A percentile compares a stretch with the other conserved stretches of the same genome.
Conservation (phyloP, 2,113 vertebrate species). For the Hippolais icterina region DNA sequence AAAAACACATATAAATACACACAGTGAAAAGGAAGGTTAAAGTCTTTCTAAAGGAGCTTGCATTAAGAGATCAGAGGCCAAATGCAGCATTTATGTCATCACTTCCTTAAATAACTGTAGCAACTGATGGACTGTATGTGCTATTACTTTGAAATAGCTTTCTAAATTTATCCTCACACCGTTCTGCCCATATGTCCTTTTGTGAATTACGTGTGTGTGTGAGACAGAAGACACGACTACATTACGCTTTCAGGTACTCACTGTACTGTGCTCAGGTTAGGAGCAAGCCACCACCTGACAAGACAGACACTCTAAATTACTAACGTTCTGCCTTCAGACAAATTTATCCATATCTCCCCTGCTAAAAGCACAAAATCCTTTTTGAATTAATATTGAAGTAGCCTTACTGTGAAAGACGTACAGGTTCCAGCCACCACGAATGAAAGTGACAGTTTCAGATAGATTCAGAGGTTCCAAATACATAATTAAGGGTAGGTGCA, state of each 20-base stretch:
- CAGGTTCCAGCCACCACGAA: not conserved
- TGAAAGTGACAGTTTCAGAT: not conserved
- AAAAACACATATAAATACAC: not conserved
- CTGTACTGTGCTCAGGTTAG: not conserved
- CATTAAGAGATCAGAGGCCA: conserved; percentile 25
- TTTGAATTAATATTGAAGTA: not conserved
- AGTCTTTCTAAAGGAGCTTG: not conserved
- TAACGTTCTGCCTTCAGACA: not conserved
- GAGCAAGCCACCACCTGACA: not conserved
- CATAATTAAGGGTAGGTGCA: not conserved
- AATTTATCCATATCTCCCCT: not conserved
- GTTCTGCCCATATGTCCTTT: not conserved
- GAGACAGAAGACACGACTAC: not conserved
- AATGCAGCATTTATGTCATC: not conserved
- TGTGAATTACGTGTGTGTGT: not conserved
- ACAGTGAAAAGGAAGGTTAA: not conserved
- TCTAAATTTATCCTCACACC: not conserved
- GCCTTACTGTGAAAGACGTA: not conserved
- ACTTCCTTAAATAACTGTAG: conserved; percentile 2
- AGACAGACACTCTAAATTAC: not conserved
- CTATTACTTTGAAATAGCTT: not conserved
- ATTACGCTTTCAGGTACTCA: not conserved
- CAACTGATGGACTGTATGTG: not conserved
- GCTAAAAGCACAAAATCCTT: not conserved
- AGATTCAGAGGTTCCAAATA: not conserved